These are phyloP conservation scores for Drosophila colorata DNA, from an alignment of 2,888 invertebrate genomes.

Conservation along the genomic window DNA sequence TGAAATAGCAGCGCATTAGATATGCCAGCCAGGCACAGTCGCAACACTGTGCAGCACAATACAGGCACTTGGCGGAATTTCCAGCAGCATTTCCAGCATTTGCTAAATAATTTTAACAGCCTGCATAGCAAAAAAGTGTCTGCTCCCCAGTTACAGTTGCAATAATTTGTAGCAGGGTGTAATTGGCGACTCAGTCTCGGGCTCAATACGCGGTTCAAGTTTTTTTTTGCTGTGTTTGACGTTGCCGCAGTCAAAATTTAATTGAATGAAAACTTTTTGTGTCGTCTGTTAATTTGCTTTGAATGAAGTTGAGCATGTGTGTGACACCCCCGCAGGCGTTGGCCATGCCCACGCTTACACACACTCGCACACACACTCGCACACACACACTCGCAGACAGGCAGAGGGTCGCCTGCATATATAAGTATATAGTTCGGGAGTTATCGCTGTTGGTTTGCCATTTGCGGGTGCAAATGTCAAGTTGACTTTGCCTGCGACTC, in stretches of 20 bases:
- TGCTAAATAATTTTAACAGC: too few species aligned
- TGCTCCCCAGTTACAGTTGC: not conserved
- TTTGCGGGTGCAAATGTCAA: conserved; percentile 79
- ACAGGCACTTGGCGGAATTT: not conserved
- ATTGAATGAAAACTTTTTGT: conserved; percentile 78
- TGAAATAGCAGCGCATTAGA: conserved; percentile 51
- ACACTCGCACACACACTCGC: not conserved
- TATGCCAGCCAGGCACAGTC: conserved; percentile 33
- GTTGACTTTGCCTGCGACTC: conserved; percentile 74
- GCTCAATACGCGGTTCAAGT: conserved; percentile 12
- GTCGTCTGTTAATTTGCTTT: conserved; percentile 76
- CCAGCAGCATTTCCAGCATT: too few species aligned
- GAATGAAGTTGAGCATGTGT: conserved; percentile 70
- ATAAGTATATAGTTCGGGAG: conserved; percentile 47
- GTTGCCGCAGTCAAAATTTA: conserved; percentile 60
- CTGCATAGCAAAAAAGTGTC: too few species aligned
- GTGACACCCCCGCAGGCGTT: conserved; percentile 17
- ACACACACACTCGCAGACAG: not conserved
- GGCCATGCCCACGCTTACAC: conserved; percentile 14
- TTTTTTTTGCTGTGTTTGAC: conserved; percentile 22
- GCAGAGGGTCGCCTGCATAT: conserved; percentile 14
- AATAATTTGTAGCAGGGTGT: conserved; percentile 18
- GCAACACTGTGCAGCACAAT: conserved; percentile 34
- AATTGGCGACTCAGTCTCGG: conserved; percentile 6
- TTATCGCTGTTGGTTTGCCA: conserved; percentile 59